phyloP scores from a whole-genome alignment of 2,888 invertebrate genomes.

The Parnassius glacialis region DNA sequence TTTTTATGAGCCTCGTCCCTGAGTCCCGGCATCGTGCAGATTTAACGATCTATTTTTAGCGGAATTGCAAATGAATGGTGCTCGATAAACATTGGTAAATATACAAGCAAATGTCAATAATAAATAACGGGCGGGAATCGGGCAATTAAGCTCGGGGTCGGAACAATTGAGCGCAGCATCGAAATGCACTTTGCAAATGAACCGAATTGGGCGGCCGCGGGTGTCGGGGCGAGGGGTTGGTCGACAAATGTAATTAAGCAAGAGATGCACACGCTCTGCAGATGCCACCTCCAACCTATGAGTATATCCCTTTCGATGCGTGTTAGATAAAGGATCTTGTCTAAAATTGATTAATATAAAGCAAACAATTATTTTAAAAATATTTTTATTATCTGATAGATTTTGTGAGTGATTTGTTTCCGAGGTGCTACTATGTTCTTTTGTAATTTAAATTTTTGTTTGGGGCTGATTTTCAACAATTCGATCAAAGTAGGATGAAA shows the following conservation, averaged over 20 bases:
- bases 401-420: too few species aligned
- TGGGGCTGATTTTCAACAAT: too few species aligned
- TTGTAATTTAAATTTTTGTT: too few species aligned
- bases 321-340: slow-evolving; percentile 29
- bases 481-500: too few species aligned
- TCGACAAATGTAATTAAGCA: slow-evolving; percentile 70
- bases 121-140: slow-evolving; percentile 60
- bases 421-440: too few species aligned
- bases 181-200: slow-evolving; percentile 81
- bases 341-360: slow-evolving; percentile 27
- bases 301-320: slow-evolving; percentile 26
- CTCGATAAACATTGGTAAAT: slow-evolving; percentile 54
- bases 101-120: slow-evolving; percentile 68
- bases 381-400: too few species aligned
- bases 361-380: slow-evolving; percentile 9
- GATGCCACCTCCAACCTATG: slow-evolving; percentile 45
- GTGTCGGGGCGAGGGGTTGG: slow-evolving; percentile 34
- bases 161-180: slow-evolving; percentile 69
- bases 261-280: slow-evolving; percentile 56
- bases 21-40: slow-evolving; percentile 12
- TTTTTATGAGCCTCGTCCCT: slow-evolving; percentile 25
- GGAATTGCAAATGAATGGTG: slow-evolving; percentile 44
- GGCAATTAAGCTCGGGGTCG: slow-evolving; percentile 72
- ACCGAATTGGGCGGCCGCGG: slow-evolving; percentile 51
- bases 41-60: slow-evolving; percentile 40